Base-by-base conservation (phyloP, 2,113 vertebrate genomes). In the Talpa occidentalis region DNA sequence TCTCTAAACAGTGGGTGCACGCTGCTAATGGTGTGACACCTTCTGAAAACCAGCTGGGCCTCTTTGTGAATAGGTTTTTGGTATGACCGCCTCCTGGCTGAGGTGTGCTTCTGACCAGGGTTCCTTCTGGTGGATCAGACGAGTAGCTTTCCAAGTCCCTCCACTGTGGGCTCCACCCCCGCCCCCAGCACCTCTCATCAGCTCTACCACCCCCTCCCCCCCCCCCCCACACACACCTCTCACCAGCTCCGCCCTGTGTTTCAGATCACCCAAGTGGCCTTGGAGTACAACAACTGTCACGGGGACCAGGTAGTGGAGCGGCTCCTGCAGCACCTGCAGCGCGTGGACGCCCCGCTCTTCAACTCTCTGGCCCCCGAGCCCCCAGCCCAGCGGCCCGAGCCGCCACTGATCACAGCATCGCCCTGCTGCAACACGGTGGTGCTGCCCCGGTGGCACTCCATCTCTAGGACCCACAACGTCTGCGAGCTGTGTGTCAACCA, bases 281-380 rank as follows among this genome's bases (percentile, higher is more conserved):
- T 99, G 97, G 98, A 99, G 74, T 99, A 99, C 96, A 98, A 99
- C 97, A 98, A 98, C 94, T 99, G 99, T 98, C 98, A 98, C 2
- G 86, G 97, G 95, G 98, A 97, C 97, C 97, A 94, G 77, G 95
- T 88, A 92, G 94, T 97, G 77, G 92, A 98, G 47, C 92, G 67
- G 78, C 95, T 89, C n/a, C 88, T 95, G 37, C 97, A 97, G 54
- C 96, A 91, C 10, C 72, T 96, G 74, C 88, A 90, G 87, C 97
- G 83, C 21, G 83, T 28, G 4, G 97, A 97, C 16, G 54, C 95
- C 54, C 90, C 97, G 5, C 42, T 73, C 59, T 90, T 82, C 64
- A 94, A 95, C 91, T 95, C 97, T 80, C 90, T 96, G 88, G 95
- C 77, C 56, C 88, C 35, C 52, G 92, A 97, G 79, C 78, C 92